A percentile compares a stretch with the other conserved stretches of the same genome.
phyloP scores from a whole-genome alignment of 2,113 vertebrate species.

The Nycticryphes semicollaris region DNA sequence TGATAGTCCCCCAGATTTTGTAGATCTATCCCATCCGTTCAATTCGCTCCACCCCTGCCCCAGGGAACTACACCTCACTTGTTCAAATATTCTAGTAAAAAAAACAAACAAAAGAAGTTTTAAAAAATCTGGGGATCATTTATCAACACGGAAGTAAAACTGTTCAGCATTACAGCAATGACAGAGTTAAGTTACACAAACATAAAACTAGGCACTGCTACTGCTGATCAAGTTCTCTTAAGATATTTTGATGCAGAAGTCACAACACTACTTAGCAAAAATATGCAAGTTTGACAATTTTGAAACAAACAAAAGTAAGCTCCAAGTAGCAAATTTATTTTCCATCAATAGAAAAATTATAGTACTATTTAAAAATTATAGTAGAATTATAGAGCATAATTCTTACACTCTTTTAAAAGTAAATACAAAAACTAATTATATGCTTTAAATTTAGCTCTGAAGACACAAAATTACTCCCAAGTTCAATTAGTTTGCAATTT shows the following conservation, averaged over 20 bases:
- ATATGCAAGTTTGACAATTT: neutral
- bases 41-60: neutral
- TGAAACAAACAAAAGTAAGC: neutral
- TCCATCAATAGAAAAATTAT: neutral
- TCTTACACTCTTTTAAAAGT: neutral
- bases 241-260: neutral
- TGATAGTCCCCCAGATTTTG: neutral
- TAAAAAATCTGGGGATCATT: neutral
- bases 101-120: neutral
- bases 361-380: neutral
- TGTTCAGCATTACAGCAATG: neutral
- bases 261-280: neutral
- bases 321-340: neutral
- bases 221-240: neutral
- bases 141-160: neutral
- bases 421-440: neutral
- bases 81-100: neutral
- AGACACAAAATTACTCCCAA: neutral
- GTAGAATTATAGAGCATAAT: neutral
- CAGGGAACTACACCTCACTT: neutral
- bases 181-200: neutral
- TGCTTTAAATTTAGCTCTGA: neutral
- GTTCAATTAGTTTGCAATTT: neutral
- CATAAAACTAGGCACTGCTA: neutral
- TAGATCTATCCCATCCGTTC: neutral